Base-by-base conservation (phyloP, 2,888 invertebrate genomes). In the Agrenia bidenticulata region DNA sequence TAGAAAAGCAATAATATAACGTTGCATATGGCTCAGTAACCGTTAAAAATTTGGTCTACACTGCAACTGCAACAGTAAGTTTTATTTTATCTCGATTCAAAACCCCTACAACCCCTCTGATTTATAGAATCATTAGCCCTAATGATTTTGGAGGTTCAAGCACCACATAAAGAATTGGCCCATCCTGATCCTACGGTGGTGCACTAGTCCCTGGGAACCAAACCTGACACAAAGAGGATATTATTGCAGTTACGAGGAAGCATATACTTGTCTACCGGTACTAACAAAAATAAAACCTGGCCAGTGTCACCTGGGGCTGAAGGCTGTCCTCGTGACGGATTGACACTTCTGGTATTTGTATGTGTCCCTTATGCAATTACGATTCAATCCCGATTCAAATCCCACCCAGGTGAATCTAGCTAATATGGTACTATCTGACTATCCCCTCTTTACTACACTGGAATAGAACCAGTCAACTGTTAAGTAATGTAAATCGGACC, bases 311-410 rank as follows among this genome's bases (percentile, higher is more conserved):
- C 32, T 32, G 32, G 11, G 32, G 32, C 32, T 7, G 15, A 11
- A 11, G 15, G 7, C 15, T 39, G 49, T 49, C n/a, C 49, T 49
- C 11, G 2, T 23, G 39, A 39, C 17, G 17, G 58, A 58, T 58
- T 58, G 58, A 58, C 58, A 58, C 58, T 58, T 45, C 41, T 17
- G 45, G 45, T 45, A 58, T 49, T 58, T 58, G 58, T 24, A 58
- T 21, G 21, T 45, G 58, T 58, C 58, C 45, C 42, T 26, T 32
- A 15, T 39, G 41, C 57, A 57, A 57, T 57, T 45, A 58, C 58
- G 41, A 45, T 58, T 58, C 41, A 51, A 58, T 58, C 49, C 19
- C 24, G n/a, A 49, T 24, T 26, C 27, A 24, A 58, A 58, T 58
- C 58, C 58, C 58, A 58, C 58, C 58, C 58, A 58, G 58, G 58